Conservation (phyloP, 2,113 vertebrate species). For the Helogale parvula region DNA sequence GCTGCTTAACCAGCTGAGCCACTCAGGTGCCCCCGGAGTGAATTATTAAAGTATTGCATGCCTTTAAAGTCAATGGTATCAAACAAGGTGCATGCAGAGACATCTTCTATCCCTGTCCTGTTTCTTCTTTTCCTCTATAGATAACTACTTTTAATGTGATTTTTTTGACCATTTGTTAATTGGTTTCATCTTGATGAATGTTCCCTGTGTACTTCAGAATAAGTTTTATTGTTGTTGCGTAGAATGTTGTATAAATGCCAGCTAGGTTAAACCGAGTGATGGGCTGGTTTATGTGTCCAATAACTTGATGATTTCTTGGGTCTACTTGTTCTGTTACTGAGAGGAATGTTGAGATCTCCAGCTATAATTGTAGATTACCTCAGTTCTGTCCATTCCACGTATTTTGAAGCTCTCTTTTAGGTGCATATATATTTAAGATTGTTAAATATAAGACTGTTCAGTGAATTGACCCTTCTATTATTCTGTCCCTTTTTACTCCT, state of each 20-base stretch:
- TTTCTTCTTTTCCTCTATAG: not conserved
- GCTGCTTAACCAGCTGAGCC: too few relatives aligned
- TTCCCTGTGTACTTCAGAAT: not conserved
- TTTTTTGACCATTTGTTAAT: not conserved
- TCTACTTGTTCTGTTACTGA: not conserved
- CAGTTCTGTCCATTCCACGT: not conserved
- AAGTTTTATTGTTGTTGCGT: not conserved
- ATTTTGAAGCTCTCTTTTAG: not conserved
- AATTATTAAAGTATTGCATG: not conserved
- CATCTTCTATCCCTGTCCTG: not conserved
- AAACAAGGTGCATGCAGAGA: not conserved
- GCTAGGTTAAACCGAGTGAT: not conserved
- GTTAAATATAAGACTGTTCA: not conserved
- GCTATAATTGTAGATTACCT: not conserved
- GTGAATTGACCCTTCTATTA: not conserved
- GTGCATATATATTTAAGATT: not conserved
- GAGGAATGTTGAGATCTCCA: not conserved
- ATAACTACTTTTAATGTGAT: not conserved
- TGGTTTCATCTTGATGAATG: not conserved
- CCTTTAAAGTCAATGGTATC: not conserved
- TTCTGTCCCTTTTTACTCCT: not conserved
- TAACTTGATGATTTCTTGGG: not conserved
- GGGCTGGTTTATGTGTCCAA: not conserved
- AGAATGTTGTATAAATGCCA: not conserved
- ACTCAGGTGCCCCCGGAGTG: not conserved